Evolutionary conservation across 2,888 invertebrate species (phyloP).

Genomic region (Oligia strigilis): DNA sequence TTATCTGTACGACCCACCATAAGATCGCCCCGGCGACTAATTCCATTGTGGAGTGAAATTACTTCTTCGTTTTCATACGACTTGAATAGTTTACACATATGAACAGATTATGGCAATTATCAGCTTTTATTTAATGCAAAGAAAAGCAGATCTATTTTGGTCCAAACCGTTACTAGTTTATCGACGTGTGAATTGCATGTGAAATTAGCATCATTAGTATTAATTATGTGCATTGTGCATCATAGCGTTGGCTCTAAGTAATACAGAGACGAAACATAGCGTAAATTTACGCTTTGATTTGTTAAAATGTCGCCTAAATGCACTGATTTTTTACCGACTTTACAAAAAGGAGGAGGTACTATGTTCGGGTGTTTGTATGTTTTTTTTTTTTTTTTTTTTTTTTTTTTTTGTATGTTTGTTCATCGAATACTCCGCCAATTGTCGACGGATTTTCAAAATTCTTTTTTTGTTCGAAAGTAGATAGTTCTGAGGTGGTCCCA

Average conservation of each 20-base stretch:
- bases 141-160: constrained; percentile 13
- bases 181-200: constrained; percentile 9
- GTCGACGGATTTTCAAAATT: too few relatives aligned
- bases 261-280: not conserved
- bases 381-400: too few relatives aligned
- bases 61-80: not conserved
- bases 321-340: too few relatives aligned
- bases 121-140: constrained; percentile 11
- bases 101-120: constrained; percentile 8
- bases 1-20: too few relatives aligned
- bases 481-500: too few relatives aligned
- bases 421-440: too few relatives aligned
- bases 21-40: too few relatives aligned
- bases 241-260: not conserved
- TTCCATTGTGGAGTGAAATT: not conserved
- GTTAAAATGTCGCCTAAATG: too few relatives aligned
- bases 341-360: too few relatives aligned
- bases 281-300: not conserved
- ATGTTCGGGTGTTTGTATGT: too few relatives aligned
- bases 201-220: constrained; percentile 4
- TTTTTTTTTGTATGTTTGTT: too few relatives aligned
- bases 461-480: too few relatives aligned
- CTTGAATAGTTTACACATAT: not conserved
- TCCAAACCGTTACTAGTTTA: constrained; percentile 8
- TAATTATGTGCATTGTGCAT: not conserved